These are phyloP conservation scores for Dendrocincla fuliginosa DNA, from an alignment of 2,797 vertebrate genomes.

Conservation along the genomic window DNA sequence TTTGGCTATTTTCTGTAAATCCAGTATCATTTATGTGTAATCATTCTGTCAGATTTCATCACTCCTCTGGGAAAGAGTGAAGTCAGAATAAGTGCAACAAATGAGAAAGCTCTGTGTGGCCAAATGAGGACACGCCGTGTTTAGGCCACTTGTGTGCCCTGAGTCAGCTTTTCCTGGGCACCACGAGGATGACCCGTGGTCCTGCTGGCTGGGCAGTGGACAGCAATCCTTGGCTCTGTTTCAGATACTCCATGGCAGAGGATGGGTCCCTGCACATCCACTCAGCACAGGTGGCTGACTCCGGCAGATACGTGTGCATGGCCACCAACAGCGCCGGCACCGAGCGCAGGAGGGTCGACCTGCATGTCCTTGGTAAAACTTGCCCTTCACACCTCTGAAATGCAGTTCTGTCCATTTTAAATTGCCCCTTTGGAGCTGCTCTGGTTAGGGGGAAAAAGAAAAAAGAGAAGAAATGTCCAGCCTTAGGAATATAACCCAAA, in stretches of 20 bases:
- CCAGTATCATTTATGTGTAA: neutral
- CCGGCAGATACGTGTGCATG: slow-evolving; percentile 91
- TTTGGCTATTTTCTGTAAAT: neutral
- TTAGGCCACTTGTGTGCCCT: neutral
- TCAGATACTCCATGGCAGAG: slow-evolving; percentile 83
- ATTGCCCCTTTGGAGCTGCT: neutral
- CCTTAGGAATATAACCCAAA: neutral
- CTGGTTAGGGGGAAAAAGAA: neutral
- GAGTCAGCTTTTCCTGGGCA: neutral
- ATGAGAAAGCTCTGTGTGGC: neutral
- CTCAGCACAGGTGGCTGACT: slow-evolving; percentile 85
- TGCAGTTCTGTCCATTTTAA: neutral
- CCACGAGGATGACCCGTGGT: neutral
- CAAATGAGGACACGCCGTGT: fast-evolving
- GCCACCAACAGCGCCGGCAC: slow-evolving; percentile 91
- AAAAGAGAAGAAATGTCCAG: no score
- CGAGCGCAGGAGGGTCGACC: slow-evolving; percentile 85
- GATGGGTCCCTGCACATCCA: slow-evolving; percentile 88
- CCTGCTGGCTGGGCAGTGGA: neutral
- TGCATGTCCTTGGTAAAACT: slow-evolving; percentile 88
- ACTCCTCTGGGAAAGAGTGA: neutral
- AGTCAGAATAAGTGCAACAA: neutral
- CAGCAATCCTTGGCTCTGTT: neutral
- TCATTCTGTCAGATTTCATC: neutral
- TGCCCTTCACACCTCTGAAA: neutral